Evolutionary conservation across 2,113 vertebrate genomes (phyloP), one percentile per base, ranked within the genome.

Genomic region (Xenopus laevis): DNA sequence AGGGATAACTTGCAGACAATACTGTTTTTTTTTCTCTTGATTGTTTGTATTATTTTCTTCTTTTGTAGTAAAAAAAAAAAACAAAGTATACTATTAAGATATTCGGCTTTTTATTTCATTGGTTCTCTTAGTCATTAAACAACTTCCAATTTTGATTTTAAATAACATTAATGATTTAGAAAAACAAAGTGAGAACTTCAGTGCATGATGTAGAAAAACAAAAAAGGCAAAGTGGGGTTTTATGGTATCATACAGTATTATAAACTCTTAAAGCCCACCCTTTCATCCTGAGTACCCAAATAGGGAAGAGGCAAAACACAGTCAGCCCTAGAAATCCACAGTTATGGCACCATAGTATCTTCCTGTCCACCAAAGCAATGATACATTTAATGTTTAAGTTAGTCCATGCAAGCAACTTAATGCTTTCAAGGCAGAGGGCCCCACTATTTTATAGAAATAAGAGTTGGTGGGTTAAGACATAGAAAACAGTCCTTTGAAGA

Each of bases 401-500:
- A 40, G 65, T 68, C 60, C 55, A 69, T 60, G 66, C 44, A 33
- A 40, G 18, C 23, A 47, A 59, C 10, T 65, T 12, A 44, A 44
- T 50, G 33, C 10, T 46, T 55, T 60, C 13, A 21, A 60, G 18
- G 6, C 20, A 60, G 18, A 21, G 21, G 18, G 80, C 23, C 23
- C 23, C 76, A 65, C 63, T 64, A 70, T 77, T 68, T 11, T 4
- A 72, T 57, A 60, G 69, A 79, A 72, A 80, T 68, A 47, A 80
- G 67, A 78, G 13, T 70, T 66, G 53, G 20, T 4, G 77, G 21
- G 75, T 73, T 73, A 64, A 70, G 78, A 50, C 12, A 66, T 80
- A 58, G 78, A 74, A 73, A 60, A 65, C 74, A 74, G 58, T 27
- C 52, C 12, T 65, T 7, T 62, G 6, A 6, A 40, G 18, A 11